A percentile compares a stretch with the other conserved stretches of the same genome.
These are phyloP conservation scores for Apostichopus californicus DNA, from an alignment of 35 echinoderm and acorn worm genomes.

Conservation along the genomic window DNA sequence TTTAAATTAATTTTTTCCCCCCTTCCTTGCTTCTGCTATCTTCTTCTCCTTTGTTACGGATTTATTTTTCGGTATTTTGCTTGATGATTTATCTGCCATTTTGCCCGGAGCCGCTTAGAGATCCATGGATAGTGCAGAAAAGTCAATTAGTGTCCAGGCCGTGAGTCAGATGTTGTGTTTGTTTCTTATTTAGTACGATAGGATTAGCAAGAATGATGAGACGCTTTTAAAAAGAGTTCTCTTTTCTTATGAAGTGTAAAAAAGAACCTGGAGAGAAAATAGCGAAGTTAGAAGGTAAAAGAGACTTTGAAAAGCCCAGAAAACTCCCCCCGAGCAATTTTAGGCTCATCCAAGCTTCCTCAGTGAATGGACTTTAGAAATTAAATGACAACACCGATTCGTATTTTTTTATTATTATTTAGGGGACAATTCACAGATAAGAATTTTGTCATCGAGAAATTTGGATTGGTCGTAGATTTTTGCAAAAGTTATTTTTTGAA, in stretches of 20 bases:
- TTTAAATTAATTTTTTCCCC: neutral
- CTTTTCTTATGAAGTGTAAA: neutral
- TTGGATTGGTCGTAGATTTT: no score
- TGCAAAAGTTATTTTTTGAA: no score
- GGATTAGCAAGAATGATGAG: neutral
- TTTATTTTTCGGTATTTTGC: neutral
- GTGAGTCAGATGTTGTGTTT: constrained; percentile 20
- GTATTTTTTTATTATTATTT: no score
- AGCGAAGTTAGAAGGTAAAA: neutral
- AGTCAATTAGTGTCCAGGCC: constrained; percentile 26
- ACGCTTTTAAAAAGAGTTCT: neutral
- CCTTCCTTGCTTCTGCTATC: neutral
- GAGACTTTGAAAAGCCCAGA: neutral
- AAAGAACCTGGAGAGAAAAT: neutral
- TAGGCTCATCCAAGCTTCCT: no score
- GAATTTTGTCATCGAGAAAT: no score
- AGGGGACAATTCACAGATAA: no score
- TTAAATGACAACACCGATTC: no score
- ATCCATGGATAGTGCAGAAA: neutral
- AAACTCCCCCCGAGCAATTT: no score
- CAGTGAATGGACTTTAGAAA: no score
- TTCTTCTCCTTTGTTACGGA: neutral
- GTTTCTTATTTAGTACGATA: neutral
- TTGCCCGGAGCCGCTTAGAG: neutral
- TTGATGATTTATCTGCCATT: neutral